Base-by-base conservation (phyloP, 2,113 vertebrate genomes). In the Brachionichthys hirsutus region DNA sequence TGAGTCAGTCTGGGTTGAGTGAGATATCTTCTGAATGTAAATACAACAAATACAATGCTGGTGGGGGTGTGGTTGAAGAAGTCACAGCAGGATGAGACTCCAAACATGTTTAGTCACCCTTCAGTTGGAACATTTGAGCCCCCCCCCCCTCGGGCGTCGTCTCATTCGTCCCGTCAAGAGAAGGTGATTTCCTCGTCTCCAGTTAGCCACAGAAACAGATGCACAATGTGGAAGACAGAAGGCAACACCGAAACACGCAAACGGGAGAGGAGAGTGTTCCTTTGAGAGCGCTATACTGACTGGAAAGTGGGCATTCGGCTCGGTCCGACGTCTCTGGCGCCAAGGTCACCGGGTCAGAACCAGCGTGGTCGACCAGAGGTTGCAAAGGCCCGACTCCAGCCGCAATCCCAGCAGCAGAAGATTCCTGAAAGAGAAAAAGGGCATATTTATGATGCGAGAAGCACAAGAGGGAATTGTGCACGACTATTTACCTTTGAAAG, bases 221-320 rank as follows among this genome's bases (percentile, higher is more conserved):
- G n/a, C n/a, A n/a, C n/a, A n/a, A n/a, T n/a, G n/a, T n/a, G n/a
- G n/a, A n/a, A n/a, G n/a, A n/a, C 3, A 9, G 54, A 11, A 17
- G n/a, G 17, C 16, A 13, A 48, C 9, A 19, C 9, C 19, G 13
- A 19, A 34, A 46, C 16, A 41, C 19, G 7, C 40, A 53, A 49
- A n/a, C n/a, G n/a, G n/a, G n/a, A 56, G 8, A 36, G 12, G 40
- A 30, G 9, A 51, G 2, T 36, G 49, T 48, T 20, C 34, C 41
- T 66, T 12, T 20, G 38, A n/a, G 19, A 16, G 19, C 35, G 18
- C 1, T 47, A n/a, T 47, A 90, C 91, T 92, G 67, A 92, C 91
- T 85, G 78, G 88, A 80, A 67, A 56, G 77, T 51, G 83, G 83
- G 35, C 6, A 48, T 24, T 90, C 87, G 12, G 30, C 72, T 47